Percentiles rank a stretch among this genome's conserved stretches.
These are phyloP conservation scores for Magallana gigas DNA, from an alignment of 1,140 invertebrate genomes.

Conservation along the genomic window DNA sequence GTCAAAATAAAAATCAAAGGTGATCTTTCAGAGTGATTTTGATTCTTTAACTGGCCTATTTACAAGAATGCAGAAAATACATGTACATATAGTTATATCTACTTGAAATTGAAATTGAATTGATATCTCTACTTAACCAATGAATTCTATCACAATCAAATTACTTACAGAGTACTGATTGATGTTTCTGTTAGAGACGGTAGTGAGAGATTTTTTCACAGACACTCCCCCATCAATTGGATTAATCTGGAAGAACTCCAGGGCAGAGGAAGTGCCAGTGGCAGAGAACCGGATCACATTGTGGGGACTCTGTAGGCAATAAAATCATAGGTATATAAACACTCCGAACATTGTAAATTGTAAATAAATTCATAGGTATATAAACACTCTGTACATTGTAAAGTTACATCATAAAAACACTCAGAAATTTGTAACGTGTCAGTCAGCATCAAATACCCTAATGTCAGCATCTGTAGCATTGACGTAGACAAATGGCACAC, in stretches of 20 bases:
- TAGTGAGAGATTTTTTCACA: conserved; percentile 37
- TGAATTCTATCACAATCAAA: neutral
- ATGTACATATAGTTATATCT: too few relatives aligned
- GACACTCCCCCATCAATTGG: conserved; percentile 34
- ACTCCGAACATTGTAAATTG: too few relatives aligned
- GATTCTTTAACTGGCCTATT: too few relatives aligned
- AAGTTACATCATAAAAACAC: too few relatives aligned
- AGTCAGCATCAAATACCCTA: neutral
- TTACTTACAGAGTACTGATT: conserved; percentile 27
- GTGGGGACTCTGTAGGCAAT: conserved; percentile 65
- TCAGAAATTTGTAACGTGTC: too few relatives aligned
- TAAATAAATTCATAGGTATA: neutral
- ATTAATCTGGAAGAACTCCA: conserved; percentile 47
- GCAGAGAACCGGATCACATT: conserved; percentile 60
- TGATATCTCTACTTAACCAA: too few relatives aligned
- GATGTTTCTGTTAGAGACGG: conserved; percentile 26
- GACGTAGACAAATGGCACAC: conserved; percentile 57
- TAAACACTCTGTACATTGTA: neutral
- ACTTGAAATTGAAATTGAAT: too few relatives aligned
- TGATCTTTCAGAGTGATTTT: neutral
- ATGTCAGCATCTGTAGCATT: conserved; percentile 67
- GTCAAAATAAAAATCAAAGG: neutral
- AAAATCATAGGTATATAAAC: neutral
- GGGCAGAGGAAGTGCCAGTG: conserved; percentile 69
- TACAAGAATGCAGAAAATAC: neutral